Evolutionary conservation across 2,113 vertebrate genomes (phyloP).

Genomic region (Thalassarche chlororhynchos): DNA sequence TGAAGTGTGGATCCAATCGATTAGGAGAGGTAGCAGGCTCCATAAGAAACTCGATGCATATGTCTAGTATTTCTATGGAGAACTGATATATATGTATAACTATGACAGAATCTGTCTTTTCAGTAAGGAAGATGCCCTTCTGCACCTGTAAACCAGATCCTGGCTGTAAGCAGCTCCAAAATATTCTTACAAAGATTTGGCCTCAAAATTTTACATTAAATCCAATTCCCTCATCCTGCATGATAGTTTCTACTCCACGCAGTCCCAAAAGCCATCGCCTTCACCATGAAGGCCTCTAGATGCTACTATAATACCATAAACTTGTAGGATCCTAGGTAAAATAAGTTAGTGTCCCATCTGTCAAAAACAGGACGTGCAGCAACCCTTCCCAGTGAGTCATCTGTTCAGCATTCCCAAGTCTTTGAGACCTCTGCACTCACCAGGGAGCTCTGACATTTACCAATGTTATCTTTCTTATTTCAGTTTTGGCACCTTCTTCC

Average conservation of each 20-base stretch:
- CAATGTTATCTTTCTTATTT: slow-evolving; percentile 77
- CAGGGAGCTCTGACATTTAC: slow-evolving; percentile 68
- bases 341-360: not conserved
- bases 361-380: slow-evolving; percentile 39
- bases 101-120: not conserved
- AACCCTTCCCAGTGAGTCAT: slow-evolving; percentile 61
- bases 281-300: not conserved
- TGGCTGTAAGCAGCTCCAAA: not conserved
- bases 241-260: not conserved
- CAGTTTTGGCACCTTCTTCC: slow-evolving; percentile 59
- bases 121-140: not conserved
- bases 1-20: not conserved
- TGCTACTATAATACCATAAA: not conserved
- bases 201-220: not conserved
- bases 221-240: not conserved
- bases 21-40: not conserved
- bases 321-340: not conserved
- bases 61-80: not conserved
- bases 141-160: not conserved
- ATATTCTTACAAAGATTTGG: not conserved
- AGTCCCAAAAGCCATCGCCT: not conserved
- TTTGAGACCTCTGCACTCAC: slow-evolving; percentile 53
- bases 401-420: slow-evolving; percentile 42
- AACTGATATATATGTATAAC: not conserved
- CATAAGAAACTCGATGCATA: not conserved